Evolutionary conservation across 2,888 invertebrate species (phyloP), one percentile per base, ranked within the genome.

Genomic region (Autographa gamma): DNA sequence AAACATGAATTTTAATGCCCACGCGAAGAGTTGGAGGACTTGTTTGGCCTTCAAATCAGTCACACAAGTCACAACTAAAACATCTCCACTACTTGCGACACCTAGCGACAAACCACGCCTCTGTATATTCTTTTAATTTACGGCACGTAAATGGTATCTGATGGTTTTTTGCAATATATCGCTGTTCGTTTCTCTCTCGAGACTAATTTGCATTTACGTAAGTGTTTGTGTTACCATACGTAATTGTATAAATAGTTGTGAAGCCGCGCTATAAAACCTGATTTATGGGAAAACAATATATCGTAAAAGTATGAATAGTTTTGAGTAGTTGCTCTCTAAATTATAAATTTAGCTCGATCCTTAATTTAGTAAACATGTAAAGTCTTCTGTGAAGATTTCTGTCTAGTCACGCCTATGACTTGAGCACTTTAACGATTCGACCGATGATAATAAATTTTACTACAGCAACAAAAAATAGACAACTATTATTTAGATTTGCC

Each of bases 81-180:
- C 79, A 77, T 81, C 79, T 79, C 66, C 67, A 66, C 68, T 76
- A 76, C 80, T 85, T 82, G 73, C 81, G 83, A 83, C 80, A 82
- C 79, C 69, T 74, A 74, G 63, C 76, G 60, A 73, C 69, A 76
- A 54, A 76, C 81, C 81, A 76, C 83, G 71, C 81, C 77, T 83
- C 71, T 73, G 80, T 80, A 64, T 76, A 68, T 73, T 75, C 58
- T 59, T 64, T 70, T 75, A 64, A 54, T 77, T 68, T 76, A 73
- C 66, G 69, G 65, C 67, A 73, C 71, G 63, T 74, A 74, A 65
- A 77, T 56, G 19, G 54, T 19, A 19, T 25, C 54, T 56, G 38
- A 76, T 76, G 54, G 48, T 69, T 79, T 73, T 81, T 76, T 76
- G 71, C 73, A 82, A 76, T 63, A 74, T 66, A 31, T 78, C 60